Percentiles rank a stretch among this genome's conserved stretches.
Conservation (phyloP, 2,113 vertebrate species). For the Poecilia latipinna region DNA sequence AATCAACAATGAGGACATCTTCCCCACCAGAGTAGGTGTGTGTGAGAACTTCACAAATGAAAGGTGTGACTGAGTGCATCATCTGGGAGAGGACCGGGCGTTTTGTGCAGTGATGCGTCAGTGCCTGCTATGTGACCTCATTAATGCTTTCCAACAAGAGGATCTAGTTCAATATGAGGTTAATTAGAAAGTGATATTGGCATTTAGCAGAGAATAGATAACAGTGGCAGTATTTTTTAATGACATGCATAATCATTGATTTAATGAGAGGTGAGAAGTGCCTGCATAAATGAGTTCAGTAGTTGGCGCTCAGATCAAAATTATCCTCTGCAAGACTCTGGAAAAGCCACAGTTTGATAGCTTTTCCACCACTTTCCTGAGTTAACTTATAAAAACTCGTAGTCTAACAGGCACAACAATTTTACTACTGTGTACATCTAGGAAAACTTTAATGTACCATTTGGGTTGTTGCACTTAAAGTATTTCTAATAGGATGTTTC, state of each 20-base stretch:
- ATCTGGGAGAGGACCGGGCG: slow-evolving; percentile 19
- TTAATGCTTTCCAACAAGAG: slow-evolving; percentile 37
- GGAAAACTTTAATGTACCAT: neutral
- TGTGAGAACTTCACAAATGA: slow-evolving; percentile 61
- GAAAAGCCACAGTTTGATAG: neutral
- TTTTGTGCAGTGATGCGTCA: slow-evolving; percentile 8
- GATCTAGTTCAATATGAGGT: slow-evolving; percentile 53
- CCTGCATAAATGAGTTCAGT: neutral
- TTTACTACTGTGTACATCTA: neutral
- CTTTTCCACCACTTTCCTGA: neutral
- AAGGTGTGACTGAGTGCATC: slow-evolving; percentile 20
- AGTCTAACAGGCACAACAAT: neutral
- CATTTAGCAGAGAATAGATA: slow-evolving; percentile 57
- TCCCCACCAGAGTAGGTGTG: slow-evolving; percentile 96
- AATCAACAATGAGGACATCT: slow-evolving; percentile 95
- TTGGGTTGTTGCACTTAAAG: neutral
- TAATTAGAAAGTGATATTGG: slow-evolving; percentile 68
- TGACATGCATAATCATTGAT: slow-evolving; percentile 7
- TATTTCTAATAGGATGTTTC: neutral
- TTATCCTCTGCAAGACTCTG: no score
- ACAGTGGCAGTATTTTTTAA: slow-evolving; percentile 12
- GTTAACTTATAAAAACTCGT: no score
- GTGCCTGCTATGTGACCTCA: slow-evolving; percentile 7
- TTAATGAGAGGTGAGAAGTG: slow-evolving; percentile 12
- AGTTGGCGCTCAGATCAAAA: neutral